Conservation (phyloP, 92 coral and sea anemone species). For the Phymanthus crucifer region DNA sequence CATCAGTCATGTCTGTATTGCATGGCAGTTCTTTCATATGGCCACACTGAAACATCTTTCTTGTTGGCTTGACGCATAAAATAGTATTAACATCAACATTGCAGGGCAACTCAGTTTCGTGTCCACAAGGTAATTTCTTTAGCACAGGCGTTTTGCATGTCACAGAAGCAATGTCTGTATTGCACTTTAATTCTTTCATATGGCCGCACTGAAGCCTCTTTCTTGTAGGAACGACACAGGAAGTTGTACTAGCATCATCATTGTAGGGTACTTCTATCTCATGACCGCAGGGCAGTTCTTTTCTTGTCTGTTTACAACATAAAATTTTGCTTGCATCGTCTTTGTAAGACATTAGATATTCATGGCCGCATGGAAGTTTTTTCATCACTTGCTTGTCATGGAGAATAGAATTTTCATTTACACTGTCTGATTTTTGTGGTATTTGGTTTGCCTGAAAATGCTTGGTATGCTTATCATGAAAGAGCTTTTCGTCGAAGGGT, state of each 20-base stretch:
- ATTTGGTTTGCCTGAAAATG: not conserved
- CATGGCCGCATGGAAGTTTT: not conserved
- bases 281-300: conserved; percentile 23
- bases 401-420: not conserved
- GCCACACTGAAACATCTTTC: not conserved
- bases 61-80: not conserved
- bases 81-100: not conserved
- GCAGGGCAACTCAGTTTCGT: not conserved
- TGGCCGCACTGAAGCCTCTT: too few species aligned
- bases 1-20: not conserved
- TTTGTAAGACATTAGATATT: not conserved
- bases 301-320: not conserved
- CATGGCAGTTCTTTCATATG: not conserved
- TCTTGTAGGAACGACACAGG: conserved; percentile 16
- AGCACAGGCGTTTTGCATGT: too few species aligned
- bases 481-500: not conserved
- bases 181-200: too few species aligned
- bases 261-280: conserved; percentile 10
- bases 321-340: not conserved
- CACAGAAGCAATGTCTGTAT: too few species aligned
- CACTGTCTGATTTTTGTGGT: not conserved
- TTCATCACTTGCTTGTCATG: not conserved
- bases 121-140: too few species aligned
- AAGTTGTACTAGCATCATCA: not conserved
- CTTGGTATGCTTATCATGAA: not conserved